Conservation (phyloP, 2,797 vertebrate species). For the Otolemur crassicaudatus region DNA sequence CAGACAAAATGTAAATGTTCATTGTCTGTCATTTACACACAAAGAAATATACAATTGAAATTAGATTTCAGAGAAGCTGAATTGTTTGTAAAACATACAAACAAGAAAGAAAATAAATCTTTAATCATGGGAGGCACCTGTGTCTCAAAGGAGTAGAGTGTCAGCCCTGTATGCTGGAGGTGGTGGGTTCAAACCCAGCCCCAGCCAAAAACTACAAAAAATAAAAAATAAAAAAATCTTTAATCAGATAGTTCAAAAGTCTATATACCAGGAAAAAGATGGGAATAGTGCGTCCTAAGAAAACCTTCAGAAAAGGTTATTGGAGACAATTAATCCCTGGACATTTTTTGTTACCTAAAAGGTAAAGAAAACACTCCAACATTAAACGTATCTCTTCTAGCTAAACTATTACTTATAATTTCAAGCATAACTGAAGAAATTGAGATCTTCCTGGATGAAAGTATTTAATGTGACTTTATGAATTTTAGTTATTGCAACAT, state of each 20-base stretch:
- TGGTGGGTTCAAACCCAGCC: too few species aligned
- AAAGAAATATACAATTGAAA: neutral
- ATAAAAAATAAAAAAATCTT: too few species aligned
- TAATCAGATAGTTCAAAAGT: neutral
- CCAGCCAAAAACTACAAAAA: too few species aligned
- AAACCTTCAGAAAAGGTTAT: neutral
- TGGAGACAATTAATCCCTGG: neutral
- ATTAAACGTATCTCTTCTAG: neutral
- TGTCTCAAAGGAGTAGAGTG: too few species aligned
- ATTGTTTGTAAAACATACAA: neutral
- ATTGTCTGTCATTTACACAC: neutral
- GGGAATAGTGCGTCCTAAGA: neutral
- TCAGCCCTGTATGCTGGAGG: too few species aligned
- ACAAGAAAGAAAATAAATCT: neutral
- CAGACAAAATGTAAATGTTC: neutral
- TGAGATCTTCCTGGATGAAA: neutral
- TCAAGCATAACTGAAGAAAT: neutral
- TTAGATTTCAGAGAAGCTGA: neutral
- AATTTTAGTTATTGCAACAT: neutral
- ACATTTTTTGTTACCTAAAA: neutral
- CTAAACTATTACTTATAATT: neutral
- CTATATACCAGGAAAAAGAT: neutral
- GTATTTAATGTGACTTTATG: neutral
- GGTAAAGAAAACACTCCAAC: neutral
- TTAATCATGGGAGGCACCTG: neutral